A percentile compares a stretch with the other conserved stretches of the same genome.
Evolutionary conservation across 2,797 vertebrate genomes (phyloP).

Genomic region (Gila robusta): DNA sequence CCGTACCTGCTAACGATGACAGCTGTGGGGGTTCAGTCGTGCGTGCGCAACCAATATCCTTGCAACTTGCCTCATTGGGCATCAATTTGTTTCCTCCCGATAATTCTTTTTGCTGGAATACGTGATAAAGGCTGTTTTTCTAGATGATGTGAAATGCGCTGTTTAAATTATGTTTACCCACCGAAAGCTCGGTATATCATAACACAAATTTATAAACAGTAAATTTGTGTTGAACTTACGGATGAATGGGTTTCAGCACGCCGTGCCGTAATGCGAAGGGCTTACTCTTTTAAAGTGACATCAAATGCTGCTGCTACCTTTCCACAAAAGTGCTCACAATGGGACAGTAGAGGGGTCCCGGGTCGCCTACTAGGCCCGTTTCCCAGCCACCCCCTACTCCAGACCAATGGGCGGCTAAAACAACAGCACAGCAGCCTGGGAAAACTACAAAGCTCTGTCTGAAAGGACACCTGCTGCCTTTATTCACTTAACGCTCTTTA

Average conservation of each 20-base stretch:
- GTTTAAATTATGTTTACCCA: slow-evolving; percentile 39
- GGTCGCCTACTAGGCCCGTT: slow-evolving; percentile 80
- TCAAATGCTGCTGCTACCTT: slow-evolving; percentile 61
- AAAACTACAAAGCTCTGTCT: slow-evolving; percentile 80
- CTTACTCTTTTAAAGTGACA: slow-evolving; percentile 43
- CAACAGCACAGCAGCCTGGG: slow-evolving; percentile 81
- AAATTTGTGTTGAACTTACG: background rate
- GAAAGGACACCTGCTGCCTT: slow-evolving; percentile 85
- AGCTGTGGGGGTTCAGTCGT: slow-evolving; percentile 73
- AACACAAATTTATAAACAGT: slow-evolving; percentile 27
- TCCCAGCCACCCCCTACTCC: slow-evolving; percentile 83
- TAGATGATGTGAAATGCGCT: slow-evolving; percentile 33
- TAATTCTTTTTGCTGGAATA: slow-evolving; percentile 50
- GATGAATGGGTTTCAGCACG: background rate
- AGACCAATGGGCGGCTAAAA: slow-evolving; percentile 79
- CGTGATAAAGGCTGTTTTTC: slow-evolving; percentile 54
- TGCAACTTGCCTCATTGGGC: slow-evolving; percentile 73
- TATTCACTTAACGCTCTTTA: slow-evolving; percentile 81
- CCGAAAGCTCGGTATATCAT: slow-evolving; percentile 3
- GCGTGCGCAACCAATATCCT: slow-evolving; percentile 71
- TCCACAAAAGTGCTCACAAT: slow-evolving; percentile 68
- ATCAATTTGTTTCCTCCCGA: slow-evolving; percentile 69
- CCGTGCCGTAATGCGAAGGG: background rate
- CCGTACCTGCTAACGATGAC: slow-evolving; percentile 78
- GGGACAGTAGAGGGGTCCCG: slow-evolving; percentile 78